A percentile compares a stretch with the other conserved stretches of the same genome.
Conservation (phyloP, 1,140 invertebrate species). For the Aphidius gifuensis region DNA sequence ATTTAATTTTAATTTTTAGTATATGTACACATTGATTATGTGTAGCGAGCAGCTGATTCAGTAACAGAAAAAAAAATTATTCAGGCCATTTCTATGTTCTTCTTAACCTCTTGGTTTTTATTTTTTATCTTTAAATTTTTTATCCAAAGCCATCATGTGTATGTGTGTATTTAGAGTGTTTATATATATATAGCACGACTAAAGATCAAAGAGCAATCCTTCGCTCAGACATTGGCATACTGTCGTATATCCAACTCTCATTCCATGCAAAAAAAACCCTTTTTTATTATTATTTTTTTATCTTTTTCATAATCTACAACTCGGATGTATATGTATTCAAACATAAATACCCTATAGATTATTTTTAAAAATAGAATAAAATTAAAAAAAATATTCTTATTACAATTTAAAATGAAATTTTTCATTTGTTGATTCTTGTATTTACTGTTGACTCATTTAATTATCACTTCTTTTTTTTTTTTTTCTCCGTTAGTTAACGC, state of each 20-base stretch:
- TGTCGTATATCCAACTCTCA: constrained; percentile 31
- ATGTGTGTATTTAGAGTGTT: constrained; percentile 32
- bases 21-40: constrained; percentile 5
- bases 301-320: too few relatives aligned
- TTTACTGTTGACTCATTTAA: background rate
- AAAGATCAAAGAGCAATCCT: constrained; percentile 52
- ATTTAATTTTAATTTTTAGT: too few relatives aligned
- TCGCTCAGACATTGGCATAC: constrained; percentile 44
- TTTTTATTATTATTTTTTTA: too few relatives aligned
- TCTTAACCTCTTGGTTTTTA: constrained; percentile 8
- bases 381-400: background rate
- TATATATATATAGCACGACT: constrained; percentile 52
- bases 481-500: background rate
- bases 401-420: background rate
- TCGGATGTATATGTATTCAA: too few relatives aligned
- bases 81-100: constrained; percentile 12
- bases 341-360: too few relatives aligned
- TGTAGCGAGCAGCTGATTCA: too few relatives aligned
- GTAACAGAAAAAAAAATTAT: constrained; percentile 8
- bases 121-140: background rate
- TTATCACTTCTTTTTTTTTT: constrained; percentile 2
- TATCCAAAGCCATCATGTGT: too few relatives aligned
- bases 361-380: background rate
- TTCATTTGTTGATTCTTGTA: too few relatives aligned
- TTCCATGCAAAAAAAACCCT: background rate